These are phyloP conservation scores for Germaria angustata DNA, from an alignment of 2,888 invertebrate genomes.

Conservation along the genomic window DNA sequence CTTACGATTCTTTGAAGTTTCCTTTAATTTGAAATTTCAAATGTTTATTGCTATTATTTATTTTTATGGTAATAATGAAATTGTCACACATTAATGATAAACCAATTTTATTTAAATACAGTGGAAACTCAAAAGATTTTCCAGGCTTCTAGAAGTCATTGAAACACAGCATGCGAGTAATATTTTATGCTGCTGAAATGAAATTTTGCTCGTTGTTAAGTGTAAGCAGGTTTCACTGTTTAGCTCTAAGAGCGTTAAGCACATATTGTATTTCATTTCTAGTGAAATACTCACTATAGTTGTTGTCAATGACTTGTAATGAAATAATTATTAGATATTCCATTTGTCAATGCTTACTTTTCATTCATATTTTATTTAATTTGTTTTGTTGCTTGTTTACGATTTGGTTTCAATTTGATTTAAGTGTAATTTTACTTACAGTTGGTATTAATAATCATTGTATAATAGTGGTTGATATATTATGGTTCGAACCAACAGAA, in stretches of 20 bases:
- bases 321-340: conserved; percentile 55
- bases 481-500: background rate
- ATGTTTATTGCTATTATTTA: background rate
- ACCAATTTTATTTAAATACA: background rate
- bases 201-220: background rate
- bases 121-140: background rate
- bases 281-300: conserved; percentile 17
- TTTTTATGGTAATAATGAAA: background rate
- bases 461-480: background rate
- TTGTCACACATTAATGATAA: conserved; percentile 23
- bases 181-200: too few species aligned
- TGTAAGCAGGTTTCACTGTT: conserved; percentile 17
- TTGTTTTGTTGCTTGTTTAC: background rate
- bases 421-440: conserved; percentile 22
- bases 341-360: background rate
- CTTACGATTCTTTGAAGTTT: conserved; percentile 40
- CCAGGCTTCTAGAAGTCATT: too few species aligned
- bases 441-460: background rate
- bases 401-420: conserved; percentile 12
- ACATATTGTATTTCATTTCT: conserved; percentile 2
- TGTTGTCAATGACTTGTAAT: conserved; percentile 42
- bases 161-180: too few species aligned
- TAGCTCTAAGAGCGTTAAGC: background rate
- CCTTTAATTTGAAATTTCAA: background rate
- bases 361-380: background rate